Conservation (phyloP, 2,888 invertebrate genomes). For the Quadriops clusia region DNA sequence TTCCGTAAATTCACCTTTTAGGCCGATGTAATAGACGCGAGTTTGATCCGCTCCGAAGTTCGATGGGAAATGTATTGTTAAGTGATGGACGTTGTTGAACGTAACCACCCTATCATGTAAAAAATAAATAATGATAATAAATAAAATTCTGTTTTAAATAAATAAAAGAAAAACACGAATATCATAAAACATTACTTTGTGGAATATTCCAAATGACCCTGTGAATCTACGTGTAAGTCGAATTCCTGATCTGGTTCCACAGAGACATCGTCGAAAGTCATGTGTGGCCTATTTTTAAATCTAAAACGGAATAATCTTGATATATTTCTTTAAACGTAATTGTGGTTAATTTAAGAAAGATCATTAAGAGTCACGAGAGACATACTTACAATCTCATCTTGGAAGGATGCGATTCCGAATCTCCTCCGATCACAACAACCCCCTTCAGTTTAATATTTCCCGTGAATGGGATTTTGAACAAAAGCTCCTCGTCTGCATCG, state of each 20-base stretch:
- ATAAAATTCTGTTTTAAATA: too few species aligned
- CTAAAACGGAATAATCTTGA: slow-evolving; percentile 46
- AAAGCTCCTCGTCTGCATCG: slow-evolving; percentile 89
- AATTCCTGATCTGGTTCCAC: slow-evolving; percentile 77
- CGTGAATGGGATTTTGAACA: slow-evolving; percentile 95
- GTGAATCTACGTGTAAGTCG: slow-evolving; percentile 67
- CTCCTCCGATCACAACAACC: slow-evolving; percentile 81
- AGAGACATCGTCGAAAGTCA: slow-evolving; percentile 85
- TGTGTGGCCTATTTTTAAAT: slow-evolving; percentile 83
- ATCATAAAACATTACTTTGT: slow-evolving; percentile 57
- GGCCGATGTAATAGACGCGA: slow-evolving; percentile 84
- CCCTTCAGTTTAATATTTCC: slow-evolving; percentile 93
- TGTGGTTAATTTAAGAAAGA: not conserved
- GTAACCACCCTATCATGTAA: slow-evolving; percentile 71
- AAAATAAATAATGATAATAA: slow-evolving; percentile 8
- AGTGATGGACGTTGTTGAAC: slow-evolving; percentile 80
- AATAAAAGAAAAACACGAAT: too few species aligned
- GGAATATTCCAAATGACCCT: slow-evolving; percentile 76
- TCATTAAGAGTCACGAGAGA: slow-evolving; percentile 7
- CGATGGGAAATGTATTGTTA: slow-evolving; percentile 80
- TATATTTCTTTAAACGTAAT: slow-evolving; percentile 7
- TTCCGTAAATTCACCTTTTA: slow-evolving; percentile 84
- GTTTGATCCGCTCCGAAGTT: slow-evolving; percentile 82
- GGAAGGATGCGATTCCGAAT: slow-evolving; percentile 74
- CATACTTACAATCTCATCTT: slow-evolving; percentile 72